A percentile compares a stretch with the other conserved stretches of the same genome.
phyloP scores from a whole-genome alignment of 2,113 vertebrate species.

The Petroica traversi region DNA sequence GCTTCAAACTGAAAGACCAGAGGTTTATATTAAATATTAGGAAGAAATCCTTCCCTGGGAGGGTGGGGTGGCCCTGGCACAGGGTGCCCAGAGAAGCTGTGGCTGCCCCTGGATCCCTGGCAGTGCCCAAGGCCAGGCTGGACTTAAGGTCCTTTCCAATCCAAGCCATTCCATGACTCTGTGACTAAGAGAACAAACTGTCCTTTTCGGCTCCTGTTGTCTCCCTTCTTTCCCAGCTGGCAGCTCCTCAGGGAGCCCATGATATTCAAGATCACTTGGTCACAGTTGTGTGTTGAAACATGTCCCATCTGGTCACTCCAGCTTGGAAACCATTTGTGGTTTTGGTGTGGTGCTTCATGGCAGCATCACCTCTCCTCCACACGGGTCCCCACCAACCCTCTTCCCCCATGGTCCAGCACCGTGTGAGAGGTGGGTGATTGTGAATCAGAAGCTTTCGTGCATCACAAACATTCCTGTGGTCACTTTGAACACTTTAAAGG shows the following conservation, averaged over 20 bases:
- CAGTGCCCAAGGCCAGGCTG: neutral
- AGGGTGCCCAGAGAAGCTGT: neutral
- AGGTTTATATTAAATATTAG: accelerated
- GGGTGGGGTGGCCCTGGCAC: neutral
- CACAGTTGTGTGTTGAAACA: neutral
- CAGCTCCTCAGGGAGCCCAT: neutral
- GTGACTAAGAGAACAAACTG: neutral
- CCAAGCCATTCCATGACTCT: neutral
- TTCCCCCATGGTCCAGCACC: accelerated
- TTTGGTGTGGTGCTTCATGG: neutral
- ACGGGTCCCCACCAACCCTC: accelerated
- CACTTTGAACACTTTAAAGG: neutral
- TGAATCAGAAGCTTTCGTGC: neutral
- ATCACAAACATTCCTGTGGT: neutral
- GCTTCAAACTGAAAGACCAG: accelerated
- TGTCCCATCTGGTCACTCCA: neutral
- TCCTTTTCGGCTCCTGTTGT: neutral
- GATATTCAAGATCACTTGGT: neutral
- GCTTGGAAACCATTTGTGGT: neutral
- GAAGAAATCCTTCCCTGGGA: accelerated
- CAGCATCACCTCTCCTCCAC: neutral
- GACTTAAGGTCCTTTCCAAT: neutral
- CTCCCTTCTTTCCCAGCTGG: neutral
- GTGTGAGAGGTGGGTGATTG: too few species aligned
- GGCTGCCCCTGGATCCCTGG: neutral